Percentiles rank a stretch among this genome's conserved stretches.
phyloP scores from a whole-genome alignment of 2,113 vertebrate genomes.

The Illadopsis cleaveri region DNA sequence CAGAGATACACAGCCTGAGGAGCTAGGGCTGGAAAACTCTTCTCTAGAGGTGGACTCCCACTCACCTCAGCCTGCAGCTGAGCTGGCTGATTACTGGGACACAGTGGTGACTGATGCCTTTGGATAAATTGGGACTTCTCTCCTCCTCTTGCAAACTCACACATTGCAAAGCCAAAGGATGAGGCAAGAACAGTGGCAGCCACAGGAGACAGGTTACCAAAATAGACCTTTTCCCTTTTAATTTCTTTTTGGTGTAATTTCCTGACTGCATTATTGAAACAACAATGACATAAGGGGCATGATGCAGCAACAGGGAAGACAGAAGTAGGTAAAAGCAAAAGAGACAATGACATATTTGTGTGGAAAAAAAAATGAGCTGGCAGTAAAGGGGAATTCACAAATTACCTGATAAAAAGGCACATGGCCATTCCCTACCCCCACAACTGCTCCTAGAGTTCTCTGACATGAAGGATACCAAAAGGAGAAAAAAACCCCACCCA shows the following conservation, averaged over 20 bases:
- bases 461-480: background rate
- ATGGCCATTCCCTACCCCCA: background rate
- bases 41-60: background rate
- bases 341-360: background rate
- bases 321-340: background rate
- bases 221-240: background rate
- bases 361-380: background rate
- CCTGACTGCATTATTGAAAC: background rate
- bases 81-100: background rate
- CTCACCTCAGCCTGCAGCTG: background rate
- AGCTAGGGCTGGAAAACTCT: background rate
- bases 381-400: background rate
- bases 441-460: background rate
- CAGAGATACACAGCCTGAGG: rapidly evolving
- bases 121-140: background rate
- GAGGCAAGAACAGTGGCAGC: background rate
- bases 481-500: background rate
- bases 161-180: background rate
- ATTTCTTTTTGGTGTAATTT: background rate
- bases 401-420: background rate
- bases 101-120: rapidly evolving
- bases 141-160: background rate
- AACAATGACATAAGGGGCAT: background rate
- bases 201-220: background rate
- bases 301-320: background rate